Conservation (phyloP, 1,140 invertebrate species). For the Drosophila baimaii region DNA sequence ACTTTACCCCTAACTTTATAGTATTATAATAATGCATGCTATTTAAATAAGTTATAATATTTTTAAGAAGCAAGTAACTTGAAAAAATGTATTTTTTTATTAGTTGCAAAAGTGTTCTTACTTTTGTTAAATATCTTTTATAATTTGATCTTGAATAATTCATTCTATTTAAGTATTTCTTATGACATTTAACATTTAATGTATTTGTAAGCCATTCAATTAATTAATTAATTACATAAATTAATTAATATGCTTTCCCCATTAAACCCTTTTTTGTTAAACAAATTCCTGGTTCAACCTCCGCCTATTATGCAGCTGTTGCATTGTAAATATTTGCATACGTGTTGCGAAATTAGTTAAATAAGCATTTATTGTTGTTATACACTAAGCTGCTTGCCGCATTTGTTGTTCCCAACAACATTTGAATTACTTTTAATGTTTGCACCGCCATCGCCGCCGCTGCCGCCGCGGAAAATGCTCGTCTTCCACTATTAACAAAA, state of each 20-base stretch:
- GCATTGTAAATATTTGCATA: slow-evolving; percentile 79
- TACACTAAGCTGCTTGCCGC: slow-evolving; percentile 55
- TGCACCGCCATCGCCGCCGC: slow-evolving; percentile 26
- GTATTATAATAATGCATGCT: background rate
- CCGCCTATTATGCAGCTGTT: slow-evolving; percentile 72
- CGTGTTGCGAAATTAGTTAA: slow-evolving; percentile 78
- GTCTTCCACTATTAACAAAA: slow-evolving; percentile 75
- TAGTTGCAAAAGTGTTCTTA: too few species aligned
- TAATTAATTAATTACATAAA: too few species aligned
- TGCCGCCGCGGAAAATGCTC: slow-evolving; percentile 16
- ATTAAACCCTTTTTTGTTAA: too few species aligned
- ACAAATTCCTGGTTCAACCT: slow-evolving; percentile 2
- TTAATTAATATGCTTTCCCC: too few species aligned
- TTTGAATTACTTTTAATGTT: slow-evolving; percentile 80
- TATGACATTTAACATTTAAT: too few species aligned
- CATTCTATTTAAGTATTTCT: too few species aligned
- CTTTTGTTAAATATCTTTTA: too few species aligned
- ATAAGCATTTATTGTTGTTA: slow-evolving; percentile 80
- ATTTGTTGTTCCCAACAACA: slow-evolving; percentile 27
- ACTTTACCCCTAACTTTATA: background rate
- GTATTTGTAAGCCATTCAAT: too few species aligned
- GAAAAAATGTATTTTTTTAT: too few species aligned
- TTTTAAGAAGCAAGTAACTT: background rate
- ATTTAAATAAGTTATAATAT: background rate
- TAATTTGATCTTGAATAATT: too few species aligned